Evolutionary conservation across 2,113 vertebrate species (phyloP).

Genomic region (Scomber scombrus): DNA sequence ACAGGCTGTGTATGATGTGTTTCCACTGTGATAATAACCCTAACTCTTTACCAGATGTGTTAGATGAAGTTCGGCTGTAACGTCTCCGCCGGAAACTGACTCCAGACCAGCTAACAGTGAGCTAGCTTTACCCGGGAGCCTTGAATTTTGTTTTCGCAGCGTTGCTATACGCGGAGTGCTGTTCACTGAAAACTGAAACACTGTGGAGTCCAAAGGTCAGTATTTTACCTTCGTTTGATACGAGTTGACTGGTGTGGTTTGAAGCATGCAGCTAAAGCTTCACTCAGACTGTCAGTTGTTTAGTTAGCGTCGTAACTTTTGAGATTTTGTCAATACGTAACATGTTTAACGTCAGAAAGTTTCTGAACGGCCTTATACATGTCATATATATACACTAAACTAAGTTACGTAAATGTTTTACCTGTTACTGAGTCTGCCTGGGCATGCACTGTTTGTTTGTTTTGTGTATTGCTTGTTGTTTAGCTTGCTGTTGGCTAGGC

Average conservation of each 20-base stretch:
- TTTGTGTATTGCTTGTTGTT: not conserved
- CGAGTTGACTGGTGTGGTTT: not conserved
- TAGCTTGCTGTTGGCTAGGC: not conserved
- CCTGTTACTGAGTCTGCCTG: not conserved
- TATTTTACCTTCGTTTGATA: not conserved
- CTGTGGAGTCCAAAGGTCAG: not conserved
- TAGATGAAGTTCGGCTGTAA: not conserved
- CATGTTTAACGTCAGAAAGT: not conserved
- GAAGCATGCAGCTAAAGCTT: not conserved
- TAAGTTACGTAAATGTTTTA: not conserved
- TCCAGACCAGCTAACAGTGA: conserved; percentile 15
- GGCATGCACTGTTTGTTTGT: not conserved
- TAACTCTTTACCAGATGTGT: not conserved
- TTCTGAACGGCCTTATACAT: not conserved
- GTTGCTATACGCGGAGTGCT: accelerated
- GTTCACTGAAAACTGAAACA: not conserved
- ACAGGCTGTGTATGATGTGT: too few species aligned
- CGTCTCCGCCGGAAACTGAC: not conserved
- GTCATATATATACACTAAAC: too few species aligned
- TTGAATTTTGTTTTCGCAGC: not conserved
- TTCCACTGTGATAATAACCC: too few species aligned
- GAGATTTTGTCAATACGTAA: not conserved
- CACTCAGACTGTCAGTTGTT: not conserved
- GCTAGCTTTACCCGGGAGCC: conserved; percentile 34
- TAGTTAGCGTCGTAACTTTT: not conserved